Base-by-base conservation (phyloP, 2,888 invertebrate genomes). In the Campaea margaritaria region DNA sequence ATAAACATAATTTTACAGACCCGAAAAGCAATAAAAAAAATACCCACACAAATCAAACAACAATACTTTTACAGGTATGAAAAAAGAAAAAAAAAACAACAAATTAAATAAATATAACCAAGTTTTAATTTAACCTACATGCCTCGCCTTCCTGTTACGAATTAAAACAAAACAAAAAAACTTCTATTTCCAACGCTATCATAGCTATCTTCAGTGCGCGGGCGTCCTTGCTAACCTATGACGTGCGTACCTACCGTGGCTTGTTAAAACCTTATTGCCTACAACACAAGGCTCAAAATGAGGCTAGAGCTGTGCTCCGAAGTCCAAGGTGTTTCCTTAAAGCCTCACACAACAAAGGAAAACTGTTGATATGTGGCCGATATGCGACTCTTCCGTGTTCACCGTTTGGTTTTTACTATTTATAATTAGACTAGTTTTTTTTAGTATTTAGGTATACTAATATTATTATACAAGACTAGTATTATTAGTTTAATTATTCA, bases 271-370 rank as follows among this genome's bases (percentile, higher is more conserved):
- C 48, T 61, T 65, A 55, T 34, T 5, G 0, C 14, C 0, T 27
- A 8, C 5, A 14, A 1, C 12, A 45, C 59, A 64, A 47, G 47
- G 64, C 52, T 46, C 9, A 58, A 46, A 58, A 12, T 56, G 14
- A 28, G 46, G 44, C 31, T 39, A 28, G 58, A 69, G 66, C 64
- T 67, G 72, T 64, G 67, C 66, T 67, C 61, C 43, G 56, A 56
- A 64, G 59, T 55, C 65, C 72, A 81, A 81, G 80, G 80, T 73
- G 70, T 74, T 81, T 81, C 80, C 80, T 81, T 69, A 72, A 72
- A 73, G 71, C 72, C 64, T 63, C 63, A 69, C 63, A 55, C 64
- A 75, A 76, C 77, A 78, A 78, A 79, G 79, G 77, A 76, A 78
- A 78, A 73, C 70, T 65, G 69, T 69, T 74, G 74, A 75, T 76